Conservation (phyloP, 2,113 vertebrate genomes). For the Gobio gobio region DNA sequence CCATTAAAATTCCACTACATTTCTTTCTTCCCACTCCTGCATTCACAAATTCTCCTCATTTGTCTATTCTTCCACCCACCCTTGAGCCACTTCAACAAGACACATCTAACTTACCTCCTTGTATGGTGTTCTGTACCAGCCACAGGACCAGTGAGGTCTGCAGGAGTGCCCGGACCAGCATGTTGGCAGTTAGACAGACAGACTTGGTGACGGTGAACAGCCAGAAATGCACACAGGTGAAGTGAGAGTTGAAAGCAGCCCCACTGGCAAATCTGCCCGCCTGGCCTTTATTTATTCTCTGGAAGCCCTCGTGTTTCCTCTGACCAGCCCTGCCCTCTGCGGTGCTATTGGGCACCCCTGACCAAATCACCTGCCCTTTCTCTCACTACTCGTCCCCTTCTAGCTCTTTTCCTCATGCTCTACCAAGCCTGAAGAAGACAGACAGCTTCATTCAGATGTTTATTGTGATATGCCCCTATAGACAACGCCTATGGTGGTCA, state of each 20-base stretch:
- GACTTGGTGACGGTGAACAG: conserved; percentile 17
- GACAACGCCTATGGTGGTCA: too few relatives aligned
- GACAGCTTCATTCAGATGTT: neutral
- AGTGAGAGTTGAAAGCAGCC: conserved; percentile 38
- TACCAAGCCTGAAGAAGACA: conserved; percentile 7
- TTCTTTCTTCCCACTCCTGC: neutral
- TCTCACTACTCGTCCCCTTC: neutral
- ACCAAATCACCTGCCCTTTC: conserved; percentile 22
- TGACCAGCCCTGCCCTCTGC: conserved; percentile 63
- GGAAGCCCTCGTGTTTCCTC: conserved; percentile 60
- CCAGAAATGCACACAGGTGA: conserved; percentile 19
- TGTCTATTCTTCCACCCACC: neutral
- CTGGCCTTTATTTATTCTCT: conserved; percentile 67
- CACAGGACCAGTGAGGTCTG: conserved; percentile 75
- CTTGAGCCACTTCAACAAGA: neutral
- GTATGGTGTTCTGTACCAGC: conserved; percentile 72
- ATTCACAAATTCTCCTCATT: neutral
- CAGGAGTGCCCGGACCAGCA: conserved; percentile 71
- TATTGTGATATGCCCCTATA: neutral
- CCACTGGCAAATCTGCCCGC: conserved; percentile 36
- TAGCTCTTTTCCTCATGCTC: conserved; percentile 16
- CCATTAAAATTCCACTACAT: neutral
- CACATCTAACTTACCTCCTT: conserved; percentile 69
- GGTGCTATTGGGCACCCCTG: conserved; percentile 43
- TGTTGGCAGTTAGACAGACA: conserved; percentile 58